Evolutionary conservation across 2,797 vertebrate species (phyloP).

Genomic region (Naso thynnoides): DNA sequence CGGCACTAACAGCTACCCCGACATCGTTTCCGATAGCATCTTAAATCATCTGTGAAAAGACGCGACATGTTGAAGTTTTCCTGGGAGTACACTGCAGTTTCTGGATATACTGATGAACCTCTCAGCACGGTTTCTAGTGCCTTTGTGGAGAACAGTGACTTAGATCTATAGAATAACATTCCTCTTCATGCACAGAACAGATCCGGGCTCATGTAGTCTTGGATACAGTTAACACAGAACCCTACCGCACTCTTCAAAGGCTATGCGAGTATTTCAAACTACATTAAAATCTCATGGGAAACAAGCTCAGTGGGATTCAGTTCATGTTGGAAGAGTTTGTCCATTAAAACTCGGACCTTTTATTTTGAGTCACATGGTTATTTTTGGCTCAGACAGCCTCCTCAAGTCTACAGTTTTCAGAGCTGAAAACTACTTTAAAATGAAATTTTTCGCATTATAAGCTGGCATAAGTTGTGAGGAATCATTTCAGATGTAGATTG

Average conservation of each 20-base stretch:
- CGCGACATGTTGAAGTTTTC: constrained; percentile 21
- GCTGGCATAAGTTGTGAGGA: constrained; percentile 18
- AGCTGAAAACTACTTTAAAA: background rate
- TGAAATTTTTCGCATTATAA: background rate
- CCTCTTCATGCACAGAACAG: constrained; percentile 32
- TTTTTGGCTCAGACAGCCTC: background rate
- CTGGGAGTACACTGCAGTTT: constrained; percentile 27
- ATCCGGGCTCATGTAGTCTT: constrained; percentile 26
- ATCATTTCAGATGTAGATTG: constrained; percentile 22
- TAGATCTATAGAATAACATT: constrained; percentile 49
- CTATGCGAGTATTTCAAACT: constrained; percentile 7
- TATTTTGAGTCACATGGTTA: constrained; percentile 1
- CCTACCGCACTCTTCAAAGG: constrained; percentile 24
- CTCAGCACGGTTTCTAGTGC: constrained; percentile 83
- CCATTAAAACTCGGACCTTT: constrained; percentile 1
- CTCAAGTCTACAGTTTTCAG: constrained; percentile 13
- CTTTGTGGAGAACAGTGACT: constrained; percentile 80
- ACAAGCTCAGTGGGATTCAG: constrained; percentile 2
- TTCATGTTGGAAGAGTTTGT: constrained; percentile 1
- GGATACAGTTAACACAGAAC: background rate
- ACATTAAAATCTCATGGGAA: background rate
- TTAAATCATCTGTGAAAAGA: constrained; percentile 9
- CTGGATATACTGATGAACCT: constrained; percentile 57
- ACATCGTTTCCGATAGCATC: constrained; percentile 30
- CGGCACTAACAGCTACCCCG: constrained; percentile 7